phyloP scores from a whole-genome alignment of 1,140 invertebrate genomes.

The Zaprionus kolodkinae region DNA sequence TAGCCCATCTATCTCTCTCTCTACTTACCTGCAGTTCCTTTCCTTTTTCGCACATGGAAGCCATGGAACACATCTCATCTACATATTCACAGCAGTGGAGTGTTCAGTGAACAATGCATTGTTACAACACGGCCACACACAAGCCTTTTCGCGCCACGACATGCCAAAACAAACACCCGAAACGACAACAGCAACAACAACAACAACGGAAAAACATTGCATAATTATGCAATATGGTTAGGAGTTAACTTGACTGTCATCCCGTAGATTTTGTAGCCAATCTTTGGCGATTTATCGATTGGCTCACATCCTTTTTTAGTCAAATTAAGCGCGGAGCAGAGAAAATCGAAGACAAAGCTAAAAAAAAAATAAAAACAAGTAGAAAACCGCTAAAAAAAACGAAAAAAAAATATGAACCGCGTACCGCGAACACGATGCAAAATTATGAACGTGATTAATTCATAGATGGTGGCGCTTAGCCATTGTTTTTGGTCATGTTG shows the following conservation, averaged over 20 bases:
- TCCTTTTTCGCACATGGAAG: background rate
- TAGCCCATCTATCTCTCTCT: background rate
- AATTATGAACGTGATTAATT: constrained; percentile 83
- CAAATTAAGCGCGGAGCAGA: constrained; percentile 64
- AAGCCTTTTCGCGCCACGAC: constrained; percentile 76
- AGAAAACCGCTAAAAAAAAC: background rate
- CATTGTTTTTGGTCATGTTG: constrained; percentile 70
- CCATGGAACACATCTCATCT: constrained; percentile 48
- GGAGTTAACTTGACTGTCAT: constrained; percentile 26
- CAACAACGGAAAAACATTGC: constrained; percentile 34
- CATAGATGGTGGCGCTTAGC: constrained; percentile 81
- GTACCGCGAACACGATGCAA: constrained; percentile 62
- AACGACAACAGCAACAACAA: constrained; percentile 8
- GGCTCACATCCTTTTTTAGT: constrained; percentile 70
- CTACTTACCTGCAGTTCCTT: background rate
- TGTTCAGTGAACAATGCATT: constrained; percentile 68
- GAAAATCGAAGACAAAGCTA: constrained; percentile 14
- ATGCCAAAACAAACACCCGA: constrained; percentile 73
- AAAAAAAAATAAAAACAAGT: constrained; percentile 8
- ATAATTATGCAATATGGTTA: constrained; percentile 74
- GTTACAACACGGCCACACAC: constrained; percentile 80
- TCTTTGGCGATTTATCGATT: constrained; percentile 43
- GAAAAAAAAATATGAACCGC: constrained; percentile 62
- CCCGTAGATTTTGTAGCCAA: constrained; percentile 31
- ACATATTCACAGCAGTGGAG: constrained; percentile 42